These are phyloP conservation scores for Kryptopterus vitreolus DNA, from an alignment of 2,797 vertebrate genomes.

Conservation along the genomic window DNA sequence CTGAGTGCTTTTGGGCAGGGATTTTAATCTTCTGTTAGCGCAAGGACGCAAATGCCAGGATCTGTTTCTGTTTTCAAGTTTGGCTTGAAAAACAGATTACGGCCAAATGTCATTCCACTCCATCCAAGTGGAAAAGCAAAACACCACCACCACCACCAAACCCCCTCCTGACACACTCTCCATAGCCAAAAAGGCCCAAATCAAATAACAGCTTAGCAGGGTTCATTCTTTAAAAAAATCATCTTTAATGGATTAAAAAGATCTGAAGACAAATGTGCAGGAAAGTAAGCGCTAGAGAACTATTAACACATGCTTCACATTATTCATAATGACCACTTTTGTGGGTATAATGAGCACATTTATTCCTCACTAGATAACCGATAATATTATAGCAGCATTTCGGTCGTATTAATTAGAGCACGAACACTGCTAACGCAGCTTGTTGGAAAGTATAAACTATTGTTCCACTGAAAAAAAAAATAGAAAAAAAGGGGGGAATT, in stretches of 20 bases:
- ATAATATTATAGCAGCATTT: background rate
- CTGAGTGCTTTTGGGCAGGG: background rate
- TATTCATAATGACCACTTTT: background rate
- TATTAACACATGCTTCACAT: background rate
- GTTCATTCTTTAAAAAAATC: background rate
- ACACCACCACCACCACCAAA: too few relatives aligned
- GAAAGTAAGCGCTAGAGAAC: background rate
- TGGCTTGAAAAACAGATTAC: slow-evolving; percentile 38
- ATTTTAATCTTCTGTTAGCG: background rate
- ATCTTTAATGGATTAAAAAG: background rate
- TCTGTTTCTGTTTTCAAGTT: slow-evolving; percentile 47
- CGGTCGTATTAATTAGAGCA: background rate
- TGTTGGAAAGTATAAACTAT: slow-evolving; percentile 1
- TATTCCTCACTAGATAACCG: background rate
- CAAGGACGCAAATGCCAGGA: slow-evolving; percentile 34
- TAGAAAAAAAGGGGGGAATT: background rate
- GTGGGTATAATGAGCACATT: background rate
- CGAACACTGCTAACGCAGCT: background rate
- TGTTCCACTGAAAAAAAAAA: background rate
- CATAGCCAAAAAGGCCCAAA: background rate
- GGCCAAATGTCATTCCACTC: slow-evolving; percentile 51
- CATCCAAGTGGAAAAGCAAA: background rate
- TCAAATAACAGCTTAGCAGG: background rate
- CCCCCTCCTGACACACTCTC: background rate
- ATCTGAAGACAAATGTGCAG: too few relatives aligned